Base-by-base conservation (phyloP, 2,797 vertebrate species). In the Microctenopoma lineatum region DNA sequence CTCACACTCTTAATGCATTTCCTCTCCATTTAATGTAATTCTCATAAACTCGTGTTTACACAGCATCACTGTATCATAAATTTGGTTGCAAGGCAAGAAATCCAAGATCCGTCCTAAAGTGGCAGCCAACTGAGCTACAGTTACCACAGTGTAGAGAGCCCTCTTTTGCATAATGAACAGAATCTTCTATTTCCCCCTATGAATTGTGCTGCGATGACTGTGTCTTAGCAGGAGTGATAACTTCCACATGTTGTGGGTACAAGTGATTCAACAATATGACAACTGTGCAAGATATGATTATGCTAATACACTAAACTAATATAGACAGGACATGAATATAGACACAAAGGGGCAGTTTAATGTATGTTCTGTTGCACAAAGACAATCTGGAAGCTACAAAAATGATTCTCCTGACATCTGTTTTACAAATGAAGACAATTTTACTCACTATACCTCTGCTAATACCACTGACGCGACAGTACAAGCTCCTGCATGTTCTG, bases 151-250 rank as follows among this genome's bases (percentile, higher is more conserved):
- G 79, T 70, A 14, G 66, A 82, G 68, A 87, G 80, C 85, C 73
- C 86, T 76, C 52, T 80, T 91, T 87, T 86, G 71, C 87, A 89
- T 79, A 73, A 53, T 85, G 77, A 88, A 76, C 66, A 50, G 65
- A 68, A 63, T 65, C 84, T 86, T 90, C 85, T 83, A 87, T 78
- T 75, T 88, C 76, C 86, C 85, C 75, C 11, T 8, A 76, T 76
- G 81, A 90, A 84, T 86, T 72, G 71, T 50, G 57, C 77, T 5
- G 67, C 81, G 84, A 85, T 80, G 87, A 83, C 78, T 29, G 65
- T n/a, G 77, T 83, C 82, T 79, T 74, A 63, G 54, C 76, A 77
- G 70, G 67, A 69, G 69, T 83, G 79, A 88, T 85, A 85, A 84
- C 70, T 87, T 85, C 84, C 73, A 69, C 75, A 73, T 70, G 63